phyloP scores from a whole-genome alignment of 2,888 invertebrate species.

The Linnaemya vulpina region DNA sequence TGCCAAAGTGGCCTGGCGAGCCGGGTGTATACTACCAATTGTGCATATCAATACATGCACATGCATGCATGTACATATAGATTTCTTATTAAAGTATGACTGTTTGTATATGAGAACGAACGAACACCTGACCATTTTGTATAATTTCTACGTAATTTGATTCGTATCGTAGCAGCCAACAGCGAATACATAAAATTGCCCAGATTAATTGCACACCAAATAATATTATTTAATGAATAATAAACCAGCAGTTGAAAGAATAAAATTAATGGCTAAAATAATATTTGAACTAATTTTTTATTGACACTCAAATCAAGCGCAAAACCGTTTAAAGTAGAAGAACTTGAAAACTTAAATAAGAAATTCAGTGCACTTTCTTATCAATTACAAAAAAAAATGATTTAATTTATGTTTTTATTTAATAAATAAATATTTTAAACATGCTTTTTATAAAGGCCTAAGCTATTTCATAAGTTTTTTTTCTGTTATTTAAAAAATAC shows the following conservation, averaged over 20 bases:
- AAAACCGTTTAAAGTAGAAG: neutral
- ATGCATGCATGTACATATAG: neutral
- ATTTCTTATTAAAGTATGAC: slow-evolving; percentile 6
- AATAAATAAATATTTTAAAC: neutral
- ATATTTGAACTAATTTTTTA: slow-evolving; percentile 45
- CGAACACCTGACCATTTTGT: slow-evolving; percentile 63
- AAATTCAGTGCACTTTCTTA: neutral
- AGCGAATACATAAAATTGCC: slow-evolving; percentile 43
- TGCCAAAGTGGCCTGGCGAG: slow-evolving; percentile 22
- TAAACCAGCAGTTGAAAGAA: slow-evolving; percentile 6
- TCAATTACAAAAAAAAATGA: neutral
- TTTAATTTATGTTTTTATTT: neutral
- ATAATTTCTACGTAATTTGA: slow-evolving; percentile 62
- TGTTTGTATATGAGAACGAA: slow-evolving; percentile 45
- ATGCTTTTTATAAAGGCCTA: neutral
- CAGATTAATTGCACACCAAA: slow-evolving; percentile 55
- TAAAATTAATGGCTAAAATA: slow-evolving; percentile 30
- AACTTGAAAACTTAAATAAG: too few relatives aligned
- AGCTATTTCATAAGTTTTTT: slow-evolving; percentile 1
- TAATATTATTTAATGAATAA: slow-evolving; percentile 29
- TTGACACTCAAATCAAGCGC: neutral
- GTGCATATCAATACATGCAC: neutral
- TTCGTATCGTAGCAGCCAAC: slow-evolving; percentile 46
- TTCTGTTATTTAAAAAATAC: neutral
- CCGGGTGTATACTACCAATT: slow-evolving; percentile 20